Evolutionary conservation across 1,140 invertebrate genomes (phyloP), one percentile per base, ranked within the genome.

Genomic region (Hylaeus volcanicus): DNA sequence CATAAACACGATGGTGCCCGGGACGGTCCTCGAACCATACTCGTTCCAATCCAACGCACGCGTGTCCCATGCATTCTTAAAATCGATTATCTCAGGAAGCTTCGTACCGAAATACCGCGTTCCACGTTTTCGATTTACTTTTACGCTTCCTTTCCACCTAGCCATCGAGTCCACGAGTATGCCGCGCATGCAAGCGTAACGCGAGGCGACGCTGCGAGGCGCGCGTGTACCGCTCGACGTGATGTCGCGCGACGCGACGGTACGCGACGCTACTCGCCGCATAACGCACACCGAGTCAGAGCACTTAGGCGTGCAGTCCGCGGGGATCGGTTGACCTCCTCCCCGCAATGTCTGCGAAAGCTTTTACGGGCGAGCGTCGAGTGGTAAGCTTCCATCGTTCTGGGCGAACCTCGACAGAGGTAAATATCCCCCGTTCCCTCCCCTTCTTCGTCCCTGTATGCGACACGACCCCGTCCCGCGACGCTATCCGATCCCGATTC

Each of bases 271-370:
- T 8, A 53, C 51, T 45, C 12, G 55, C 26, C n/a, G 48, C 39
- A 74, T 26, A 45, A 68, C 72, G 55, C 78, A 71, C 58, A 56
- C 75, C 70, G 37, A 45, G 39, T 1, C 70, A 5, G 15, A 73
- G 70, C 77, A 79, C 77, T 79, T 73, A 73, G 45, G 41, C 77
- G 70, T 70, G 70, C 78, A 26, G 61, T 77, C 69, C 73, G 81
- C 60, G 45, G 53, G 64, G 45, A 48, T 80, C 83, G 72, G 60
- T 77, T 86, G 84, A 85, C 83, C 85, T 86, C 76, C 85, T 82
- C 85, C 56, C 85, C 74, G 79, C 80, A 82, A 73, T 81, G 79
- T 85, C 82, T 85, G 86, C 81, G 63, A 86, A 87, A 86, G 87
- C 79, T 88, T 87, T 88, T 86, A 87, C 81, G 65, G 39, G 9